These are phyloP conservation scores for Drosophila anomalipes DNA, from an alignment of 2,888 invertebrate genomes.

Conservation along the genomic window DNA sequence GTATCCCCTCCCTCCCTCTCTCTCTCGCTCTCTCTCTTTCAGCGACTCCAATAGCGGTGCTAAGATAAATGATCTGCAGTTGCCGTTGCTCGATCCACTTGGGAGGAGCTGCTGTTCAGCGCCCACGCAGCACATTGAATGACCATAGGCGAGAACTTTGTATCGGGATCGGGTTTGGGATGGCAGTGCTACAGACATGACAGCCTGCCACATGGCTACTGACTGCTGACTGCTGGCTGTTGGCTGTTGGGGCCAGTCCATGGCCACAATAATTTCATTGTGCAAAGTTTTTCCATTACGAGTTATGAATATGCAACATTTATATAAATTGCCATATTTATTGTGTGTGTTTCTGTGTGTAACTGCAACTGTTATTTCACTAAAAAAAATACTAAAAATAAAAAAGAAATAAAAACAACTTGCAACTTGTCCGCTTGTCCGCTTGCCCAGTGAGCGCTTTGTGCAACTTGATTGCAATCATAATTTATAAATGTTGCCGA, in stretches of 20 bases:
- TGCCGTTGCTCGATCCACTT: constrained; percentile 20
- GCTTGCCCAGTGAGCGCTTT: constrained; percentile 58
- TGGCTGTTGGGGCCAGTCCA: background rate
- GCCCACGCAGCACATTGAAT: constrained; percentile 65
- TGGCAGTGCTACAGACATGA: constrained; percentile 7
- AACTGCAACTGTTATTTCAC: constrained; percentile 63
- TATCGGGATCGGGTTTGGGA: background rate
- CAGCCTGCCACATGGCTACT: constrained; percentile 23
- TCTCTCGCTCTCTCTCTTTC: background rate
- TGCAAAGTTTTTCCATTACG: constrained; percentile 68
- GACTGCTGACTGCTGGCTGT: background rate
- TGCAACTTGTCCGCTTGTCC: constrained; percentile 40
- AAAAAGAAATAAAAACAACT: constrained; percentile 25
- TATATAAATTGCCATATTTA: constrained; percentile 74
- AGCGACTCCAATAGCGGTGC: too few species aligned
- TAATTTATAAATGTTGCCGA: constrained; percentile 81
- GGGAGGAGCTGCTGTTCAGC: constrained; percentile 25
- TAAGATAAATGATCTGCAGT: constrained; percentile 53
- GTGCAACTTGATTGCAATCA: constrained; percentile 80
- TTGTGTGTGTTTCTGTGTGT: constrained; percentile 29
- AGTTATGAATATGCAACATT: constrained; percentile 77
- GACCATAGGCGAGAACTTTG: constrained; percentile 21
- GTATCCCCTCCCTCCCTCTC: background rate
- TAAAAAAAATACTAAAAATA: constrained; percentile 20
- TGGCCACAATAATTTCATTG: constrained; percentile 65